Base-by-base conservation (phyloP, 2,888 invertebrate genomes). In the Ferrisia virgata region DNA sequence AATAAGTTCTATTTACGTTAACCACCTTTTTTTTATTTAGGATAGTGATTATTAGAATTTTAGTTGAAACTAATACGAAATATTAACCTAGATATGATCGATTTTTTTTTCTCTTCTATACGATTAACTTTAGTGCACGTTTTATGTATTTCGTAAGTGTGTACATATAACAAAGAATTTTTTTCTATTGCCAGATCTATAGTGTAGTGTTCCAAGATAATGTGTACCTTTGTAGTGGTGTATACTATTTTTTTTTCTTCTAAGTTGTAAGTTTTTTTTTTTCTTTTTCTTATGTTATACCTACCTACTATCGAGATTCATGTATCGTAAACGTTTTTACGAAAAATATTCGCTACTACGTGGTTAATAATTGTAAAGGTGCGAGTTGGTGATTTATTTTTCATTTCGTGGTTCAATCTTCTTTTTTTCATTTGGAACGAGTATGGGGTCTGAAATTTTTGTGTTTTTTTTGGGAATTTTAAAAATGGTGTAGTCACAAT, bases 151-250 rank as follows among this genome's bases (percentile, higher is more conserved):
- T 64, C 64, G 72, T 76, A 76, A 76, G 72, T 76, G 72, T 76
- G 72, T 76, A 76, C 28, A 76, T 76, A 76, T 76, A 76, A 76
- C 72, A 76, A 76, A 76, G 72, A 76, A 76, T 76, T 76, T 76
- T 64, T 76, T 36, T 76, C 36, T 36, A 69, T 69, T 31, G 33
- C 28, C 72, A 76, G 72, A 22, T 53, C n/a, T 25, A 25, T 76
- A 76, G 36, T 76, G 72, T 76, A 72, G 72, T 53, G 53, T 76
- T 76, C 72, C 72, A 36, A 76, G 36, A 76, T 18, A 36, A 76
- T 76, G 72, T 76, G 33, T 76, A 76, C 72, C 72, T 76, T 76
- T 76, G 72, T 76, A 76, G 72, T 76, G 72, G n/a, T 76, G 28
- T 64, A 64, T 13, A 36, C 36, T 76, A 15, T 72, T 31, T 13